phyloP scores from a whole-genome alignment of 2,113 vertebrate genomes.

The Ursus arctos region DNA sequence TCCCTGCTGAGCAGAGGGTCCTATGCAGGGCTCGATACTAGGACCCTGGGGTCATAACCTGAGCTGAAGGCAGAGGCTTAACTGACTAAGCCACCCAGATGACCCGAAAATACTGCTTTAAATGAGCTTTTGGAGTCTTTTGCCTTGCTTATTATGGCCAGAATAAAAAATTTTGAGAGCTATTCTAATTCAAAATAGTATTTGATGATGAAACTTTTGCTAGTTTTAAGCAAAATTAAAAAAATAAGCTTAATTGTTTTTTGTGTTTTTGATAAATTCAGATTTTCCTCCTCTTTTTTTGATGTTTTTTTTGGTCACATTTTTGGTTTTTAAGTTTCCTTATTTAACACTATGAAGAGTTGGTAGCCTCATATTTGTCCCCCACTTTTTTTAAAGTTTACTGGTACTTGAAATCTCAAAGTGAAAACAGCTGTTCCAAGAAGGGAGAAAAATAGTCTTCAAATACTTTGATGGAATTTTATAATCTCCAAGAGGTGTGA shows the following conservation, averaged over 20 bases:
- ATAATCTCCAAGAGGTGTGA: not conserved
- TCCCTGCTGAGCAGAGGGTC: too few relatives aligned
- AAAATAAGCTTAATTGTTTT: not conserved
- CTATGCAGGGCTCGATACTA: not conserved
- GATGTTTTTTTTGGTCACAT: not conserved
- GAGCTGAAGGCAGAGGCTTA: not conserved
- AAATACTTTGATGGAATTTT: not conserved
- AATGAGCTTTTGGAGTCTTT: not conserved
- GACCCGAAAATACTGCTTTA: not conserved
- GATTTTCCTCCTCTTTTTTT: not conserved
- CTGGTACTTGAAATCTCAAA: not conserved
- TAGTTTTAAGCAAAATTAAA: not conserved
- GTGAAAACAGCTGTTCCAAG: not conserved
- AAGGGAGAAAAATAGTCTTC: not conserved
- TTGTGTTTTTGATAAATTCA: not conserved
- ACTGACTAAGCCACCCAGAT: not conserved
- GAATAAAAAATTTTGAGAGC: not conserved
- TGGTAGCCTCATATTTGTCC: not conserved
- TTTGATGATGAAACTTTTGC: not conserved
- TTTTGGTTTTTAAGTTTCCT: not conserved
- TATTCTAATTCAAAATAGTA: not conserved
- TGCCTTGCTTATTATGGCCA: not conserved
- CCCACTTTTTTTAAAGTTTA: not conserved
- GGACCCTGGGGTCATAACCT: not conserved
- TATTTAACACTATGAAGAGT: not conserved